phyloP scores from a whole-genome alignment of 2,113 vertebrate genomes.

The Cyprinus carpio region DNA sequence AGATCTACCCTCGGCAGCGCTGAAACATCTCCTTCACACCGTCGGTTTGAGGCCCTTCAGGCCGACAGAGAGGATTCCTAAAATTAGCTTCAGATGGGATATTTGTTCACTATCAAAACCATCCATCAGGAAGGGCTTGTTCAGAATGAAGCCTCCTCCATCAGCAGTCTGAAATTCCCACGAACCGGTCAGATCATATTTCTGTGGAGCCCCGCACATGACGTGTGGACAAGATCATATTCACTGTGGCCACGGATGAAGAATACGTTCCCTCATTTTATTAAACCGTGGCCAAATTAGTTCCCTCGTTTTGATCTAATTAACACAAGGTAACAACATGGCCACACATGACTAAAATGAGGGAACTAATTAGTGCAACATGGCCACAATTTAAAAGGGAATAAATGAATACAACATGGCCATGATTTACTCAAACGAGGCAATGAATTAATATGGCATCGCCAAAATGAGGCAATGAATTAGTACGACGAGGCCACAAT shows the following conservation, averaged over 20 bases:
- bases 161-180: not conserved
- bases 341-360: too few relatives aligned
- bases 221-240: not conserved
- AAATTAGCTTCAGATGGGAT: not conserved
- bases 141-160: not conserved
- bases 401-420: too few relatives aligned
- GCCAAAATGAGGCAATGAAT: too few relatives aligned
- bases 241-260: not conserved
- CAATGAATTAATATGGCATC: too few relatives aligned
- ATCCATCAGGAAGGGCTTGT: not conserved
- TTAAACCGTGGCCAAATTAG: too few relatives aligned
- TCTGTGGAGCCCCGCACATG: not conserved
- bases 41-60: not conserved
- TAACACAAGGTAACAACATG: too few relatives aligned
- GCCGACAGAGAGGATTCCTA: not conserved
- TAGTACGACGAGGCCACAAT: too few relatives aligned
- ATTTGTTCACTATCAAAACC: not conserved
- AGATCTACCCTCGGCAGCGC: not conserved
- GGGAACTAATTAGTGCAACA: too few relatives aligned
- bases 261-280: too few relatives aligned
- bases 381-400: too few relatives aligned
- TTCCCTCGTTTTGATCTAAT: too few relatives aligned
- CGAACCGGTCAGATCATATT: not conserved
- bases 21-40: not conserved
- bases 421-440: too few relatives aligned